These are phyloP conservation scores for Rallus limicola DNA, from an alignment of 2,113 vertebrate species.

Conservation along the genomic window DNA sequence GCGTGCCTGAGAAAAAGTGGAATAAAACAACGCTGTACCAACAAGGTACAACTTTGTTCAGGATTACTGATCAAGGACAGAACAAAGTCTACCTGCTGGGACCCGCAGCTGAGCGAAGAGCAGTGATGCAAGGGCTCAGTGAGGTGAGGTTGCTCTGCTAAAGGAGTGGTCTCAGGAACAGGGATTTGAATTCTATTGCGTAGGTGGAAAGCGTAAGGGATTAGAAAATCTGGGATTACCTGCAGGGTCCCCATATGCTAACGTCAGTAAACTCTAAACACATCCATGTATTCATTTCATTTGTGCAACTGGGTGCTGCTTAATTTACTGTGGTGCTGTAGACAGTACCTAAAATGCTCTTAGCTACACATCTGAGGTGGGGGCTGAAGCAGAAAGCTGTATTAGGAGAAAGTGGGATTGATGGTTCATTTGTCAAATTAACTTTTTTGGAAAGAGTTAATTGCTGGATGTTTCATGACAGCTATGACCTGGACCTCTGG, in stretches of 20 bases:
- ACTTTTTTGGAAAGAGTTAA: background rate
- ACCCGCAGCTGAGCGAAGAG: background rate
- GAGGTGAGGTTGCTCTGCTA: background rate
- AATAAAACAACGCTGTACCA: background rate
- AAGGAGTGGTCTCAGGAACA: background rate
- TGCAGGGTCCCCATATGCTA: background rate
- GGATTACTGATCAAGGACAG: background rate
- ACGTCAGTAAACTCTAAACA: background rate
- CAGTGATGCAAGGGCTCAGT: fast-evolving
- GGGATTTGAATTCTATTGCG: background rate
- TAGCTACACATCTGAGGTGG: background rate
- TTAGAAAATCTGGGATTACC: background rate
- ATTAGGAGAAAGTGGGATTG: background rate
- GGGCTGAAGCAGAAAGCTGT: background rate
- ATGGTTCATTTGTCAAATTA: background rate
- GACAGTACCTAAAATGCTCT: background rate
- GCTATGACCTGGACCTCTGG: background rate
- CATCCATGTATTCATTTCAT: background rate
- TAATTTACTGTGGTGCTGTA: background rate
- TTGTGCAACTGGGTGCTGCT: background rate
- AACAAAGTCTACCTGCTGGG: background rate
- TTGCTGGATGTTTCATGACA: background rate
- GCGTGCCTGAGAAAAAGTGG: fast-evolving
- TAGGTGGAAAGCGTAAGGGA: background rate
- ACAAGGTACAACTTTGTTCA: background rate